Evolutionary conservation across 2,888 invertebrate species (phyloP), one percentile per base, ranked within the genome.

Genomic region (Leptarthrus brevirostris): DNA sequence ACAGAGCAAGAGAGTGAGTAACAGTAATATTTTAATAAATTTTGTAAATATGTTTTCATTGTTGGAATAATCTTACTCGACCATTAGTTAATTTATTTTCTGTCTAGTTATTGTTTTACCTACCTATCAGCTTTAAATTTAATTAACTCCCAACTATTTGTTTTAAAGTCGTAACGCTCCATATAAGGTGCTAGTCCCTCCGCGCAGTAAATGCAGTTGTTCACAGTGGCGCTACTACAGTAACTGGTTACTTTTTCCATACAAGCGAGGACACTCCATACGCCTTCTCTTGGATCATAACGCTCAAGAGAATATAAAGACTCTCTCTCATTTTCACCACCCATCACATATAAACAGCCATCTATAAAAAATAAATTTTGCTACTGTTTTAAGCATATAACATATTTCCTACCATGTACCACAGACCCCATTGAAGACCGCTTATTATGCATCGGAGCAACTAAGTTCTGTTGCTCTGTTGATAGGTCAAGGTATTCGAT

Each of bases 401-500:
- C 30, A 30, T 30, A 30, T 8, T 30, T 3, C 30, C 76, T 76
- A 76, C 80, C 80, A 70, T 77, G 77, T 0, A 78, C 76, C 16
- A 79, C 79, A n/a, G 81, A 80, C 3, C 81, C 81, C 81, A 81
- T 80, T 2, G 81, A 81, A 34, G 79, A 80, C 3, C 81, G 77
- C 20, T 79, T 79, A n/a, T 79, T 77, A 22, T 79, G 61, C 81
- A 81, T 81, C 22, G 26, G 10, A 0, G 8, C 22, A 64, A 52
- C 78, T 6, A 26, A 14, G 14, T 24, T n/a, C 40, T 8, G 24
- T 34, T 40, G 18, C 12, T 78, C 79, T 0, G 79, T 80, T 4
- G 76, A 77, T 47, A 81, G 74, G 74, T 81, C 80, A 70, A 81
- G 76, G 56, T 79, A 79, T 40, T 81, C 81, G n/a, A 79, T 79